phyloP scores from a whole-genome alignment of 2,888 invertebrate genomes.

The Encarsia formosa region DNA sequence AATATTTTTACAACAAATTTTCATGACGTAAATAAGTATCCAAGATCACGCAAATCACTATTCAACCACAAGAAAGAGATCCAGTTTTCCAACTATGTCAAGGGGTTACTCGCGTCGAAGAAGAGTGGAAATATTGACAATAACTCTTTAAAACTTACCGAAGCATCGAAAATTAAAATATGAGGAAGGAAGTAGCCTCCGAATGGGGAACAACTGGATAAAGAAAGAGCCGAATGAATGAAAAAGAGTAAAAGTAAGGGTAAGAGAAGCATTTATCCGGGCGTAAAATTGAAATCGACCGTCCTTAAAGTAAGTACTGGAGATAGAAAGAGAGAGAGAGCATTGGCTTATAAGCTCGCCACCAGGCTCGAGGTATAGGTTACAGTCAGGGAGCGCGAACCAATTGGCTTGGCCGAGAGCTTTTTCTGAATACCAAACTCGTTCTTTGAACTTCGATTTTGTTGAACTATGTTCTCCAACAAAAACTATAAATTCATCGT shows the following conservation, averaged over 20 bases:
- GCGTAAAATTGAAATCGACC: constrained; percentile 28
- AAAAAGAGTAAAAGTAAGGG: constrained; percentile 6
- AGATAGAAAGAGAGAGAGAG: constrained; percentile 3
- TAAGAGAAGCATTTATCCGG: constrained; percentile 20
- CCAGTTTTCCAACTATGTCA: no score
- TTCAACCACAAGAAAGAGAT: no score
- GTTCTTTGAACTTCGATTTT: no score
- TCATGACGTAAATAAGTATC: constrained; percentile 10
- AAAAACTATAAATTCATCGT: no score
- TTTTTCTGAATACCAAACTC: constrained; percentile 14
- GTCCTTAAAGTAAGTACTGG: constrained; percentile 18
- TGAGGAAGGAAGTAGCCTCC: neutral
- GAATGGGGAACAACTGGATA: neutral
- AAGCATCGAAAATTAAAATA: neutral
- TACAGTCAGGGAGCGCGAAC: constrained; percentile 9
- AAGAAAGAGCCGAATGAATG: neutral
- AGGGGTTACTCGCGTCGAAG: no score
- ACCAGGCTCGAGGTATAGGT: neutral
- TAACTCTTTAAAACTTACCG: neutral
- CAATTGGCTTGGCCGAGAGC: constrained; percentile 9
- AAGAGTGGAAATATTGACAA: no score
- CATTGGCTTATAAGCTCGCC: no score
- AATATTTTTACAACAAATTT: no score
- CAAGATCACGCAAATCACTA: constrained; percentile 5
- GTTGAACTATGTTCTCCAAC: no score